These are phyloP conservation scores for pig (Sus scrofa) DNA, from an alignment of 2,113 vertebrate species.

Conservation along the genomic window T2T-Sscrofa CM000817.6:80478001-80478500, in stretches of 20 bases:
- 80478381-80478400: neutral
- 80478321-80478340: neutral
- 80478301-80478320: neutral
- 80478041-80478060: neutral
- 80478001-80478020: neutral
- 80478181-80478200: neutral
- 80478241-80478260: neutral
- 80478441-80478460: neutral
- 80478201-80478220: accelerated
- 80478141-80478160: neutral
- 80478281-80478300: neutral
- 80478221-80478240: neutral
- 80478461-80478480: too few relatives aligned
- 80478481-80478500: neutral
- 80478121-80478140: neutral
- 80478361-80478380: accelerated
- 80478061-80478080: accelerated
- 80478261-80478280: neutral
- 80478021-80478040: neutral
- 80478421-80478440: neutral
- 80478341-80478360: neutral
- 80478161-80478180: accelerated
- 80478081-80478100: neutral
- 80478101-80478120: neutral
- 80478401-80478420: neutral